Conservation (phyloP, 2,888 invertebrate species). For the Ennomos erosarius region DNA sequence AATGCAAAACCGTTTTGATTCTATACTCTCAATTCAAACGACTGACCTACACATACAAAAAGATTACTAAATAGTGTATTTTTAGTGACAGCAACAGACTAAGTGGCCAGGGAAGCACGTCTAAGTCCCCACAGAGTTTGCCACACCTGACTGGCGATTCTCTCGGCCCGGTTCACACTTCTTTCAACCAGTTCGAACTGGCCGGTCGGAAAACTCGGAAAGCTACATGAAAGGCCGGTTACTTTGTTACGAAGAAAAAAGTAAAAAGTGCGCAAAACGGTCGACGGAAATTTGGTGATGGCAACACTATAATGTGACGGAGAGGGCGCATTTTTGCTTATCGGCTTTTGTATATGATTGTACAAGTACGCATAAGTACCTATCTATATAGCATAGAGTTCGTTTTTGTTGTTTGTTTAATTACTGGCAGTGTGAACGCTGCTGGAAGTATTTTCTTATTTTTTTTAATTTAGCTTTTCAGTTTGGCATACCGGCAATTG, state of each 20-base stretch:
- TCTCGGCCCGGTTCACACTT: slow-evolving; percentile 78
- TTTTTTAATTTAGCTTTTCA: too few species aligned
- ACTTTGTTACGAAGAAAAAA: slow-evolving; percentile 72
- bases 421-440: slow-evolving; percentile 1
- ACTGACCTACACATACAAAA: too few species aligned
- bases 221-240: slow-evolving; percentile 78
- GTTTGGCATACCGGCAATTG: too few species aligned
- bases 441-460: too few species aligned
- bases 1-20: too few species aligned
- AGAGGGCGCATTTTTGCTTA: slow-evolving; percentile 28
- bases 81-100: slow-evolving; percentile 68
- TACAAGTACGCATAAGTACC: neutral
- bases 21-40: too few species aligned
- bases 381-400: neutral
- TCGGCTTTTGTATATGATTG: slow-evolving; percentile 14
- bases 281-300: slow-evolving; percentile 50
- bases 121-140: slow-evolving; percentile 62
- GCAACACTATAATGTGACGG: slow-evolving; percentile 44
- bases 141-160: slow-evolving; percentile 74
- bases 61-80: slow-evolving; percentile 50
- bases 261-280: slow-evolving; percentile 49
- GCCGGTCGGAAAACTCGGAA: slow-evolving; percentile 79
- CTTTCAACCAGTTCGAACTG: slow-evolving; percentile 74
- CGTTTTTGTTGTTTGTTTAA: neutral
- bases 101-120: slow-evolving; percentile 70